Percentiles rank a stretch among this genome's conserved stretches.
These are phyloP conservation scores for Biston stratarius DNA, from an alignment of 2,888 invertebrate species.

Conservation along the genomic window DNA sequence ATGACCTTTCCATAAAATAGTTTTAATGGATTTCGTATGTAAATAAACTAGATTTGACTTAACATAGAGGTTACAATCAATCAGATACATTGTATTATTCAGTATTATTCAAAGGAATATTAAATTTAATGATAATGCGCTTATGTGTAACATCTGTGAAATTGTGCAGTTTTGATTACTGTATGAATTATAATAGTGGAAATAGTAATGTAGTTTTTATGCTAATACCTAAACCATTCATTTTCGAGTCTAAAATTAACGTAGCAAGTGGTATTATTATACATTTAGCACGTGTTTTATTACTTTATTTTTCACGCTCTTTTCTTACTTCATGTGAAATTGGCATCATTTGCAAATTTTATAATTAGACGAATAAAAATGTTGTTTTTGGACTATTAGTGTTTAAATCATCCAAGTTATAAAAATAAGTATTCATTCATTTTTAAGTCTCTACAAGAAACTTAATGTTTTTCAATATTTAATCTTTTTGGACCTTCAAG, in stretches of 20 bases:
- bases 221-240: constrained; percentile 6
- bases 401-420: too few species aligned
- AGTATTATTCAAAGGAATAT: too few species aligned
- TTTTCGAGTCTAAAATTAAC: constrained; percentile 22
- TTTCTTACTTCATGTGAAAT: constrained; percentile 2
- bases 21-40: neutral
- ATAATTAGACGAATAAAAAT: too few species aligned
- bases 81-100: neutral
- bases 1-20: neutral
- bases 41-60: neutral
- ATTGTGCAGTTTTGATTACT: neutral
- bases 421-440: neutral
- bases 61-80: neutral
- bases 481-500: neutral
- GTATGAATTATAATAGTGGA: neutral
- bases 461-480: too few species aligned
- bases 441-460: neutral
- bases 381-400: neutral
- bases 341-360: neutral
- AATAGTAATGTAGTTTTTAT: constrained; percentile 4
- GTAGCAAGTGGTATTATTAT: constrained; percentile 28
- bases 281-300: constrained; percentile 34
- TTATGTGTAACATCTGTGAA: neutral
- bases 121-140: neutral
- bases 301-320: constrained; percentile 33